These are phyloP conservation scores for Ptychodera flava DNA, from an alignment of 35 echinoderm and acorn worm genomes.

Conservation along the genomic window DNA sequence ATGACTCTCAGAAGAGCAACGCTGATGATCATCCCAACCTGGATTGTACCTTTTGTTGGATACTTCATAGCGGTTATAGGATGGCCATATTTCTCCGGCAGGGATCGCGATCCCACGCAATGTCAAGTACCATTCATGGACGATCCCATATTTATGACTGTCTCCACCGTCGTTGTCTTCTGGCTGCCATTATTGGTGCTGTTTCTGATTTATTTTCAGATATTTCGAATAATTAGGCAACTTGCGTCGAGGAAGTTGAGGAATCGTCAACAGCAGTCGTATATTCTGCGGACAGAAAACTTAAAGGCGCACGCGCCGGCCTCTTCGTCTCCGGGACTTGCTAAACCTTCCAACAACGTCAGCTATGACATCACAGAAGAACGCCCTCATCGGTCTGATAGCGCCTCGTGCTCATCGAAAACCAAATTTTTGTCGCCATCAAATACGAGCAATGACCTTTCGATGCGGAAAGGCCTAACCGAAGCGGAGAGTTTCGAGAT, in stretches of 20 bases:
- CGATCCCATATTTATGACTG: constrained; percentile 64
- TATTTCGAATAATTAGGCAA: constrained; percentile 85
- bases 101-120: constrained; percentile 12
- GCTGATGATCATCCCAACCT: constrained; percentile 94
- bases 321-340: neutral
- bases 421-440: neutral
- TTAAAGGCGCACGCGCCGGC: neutral
- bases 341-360: neutral
- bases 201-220: constrained; percentile 85
- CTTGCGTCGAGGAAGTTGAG: constrained; percentile 55
- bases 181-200: constrained; percentile 80
- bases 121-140: constrained; percentile 87
- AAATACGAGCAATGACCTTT: neutral
- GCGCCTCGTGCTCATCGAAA: neutral
- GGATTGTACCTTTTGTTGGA: constrained; percentile 72
- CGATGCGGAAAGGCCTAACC: neutral
- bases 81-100: constrained; percentile 70
- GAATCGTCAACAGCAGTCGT: constrained; percentile 17
- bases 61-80: constrained; percentile 97
- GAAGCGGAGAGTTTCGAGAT: constrained; percentile 53
- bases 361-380: neutral
- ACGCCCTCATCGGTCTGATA: neutral
- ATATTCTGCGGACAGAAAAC: neutral
- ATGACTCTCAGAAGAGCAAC: constrained; percentile 86
- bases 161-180: constrained; percentile 82